Percentiles rank a stretch among this genome's conserved stretches.
phyloP scores from a whole-genome alignment of 2,888 invertebrate species.

The Ferdinandea cuprea region DNA sequence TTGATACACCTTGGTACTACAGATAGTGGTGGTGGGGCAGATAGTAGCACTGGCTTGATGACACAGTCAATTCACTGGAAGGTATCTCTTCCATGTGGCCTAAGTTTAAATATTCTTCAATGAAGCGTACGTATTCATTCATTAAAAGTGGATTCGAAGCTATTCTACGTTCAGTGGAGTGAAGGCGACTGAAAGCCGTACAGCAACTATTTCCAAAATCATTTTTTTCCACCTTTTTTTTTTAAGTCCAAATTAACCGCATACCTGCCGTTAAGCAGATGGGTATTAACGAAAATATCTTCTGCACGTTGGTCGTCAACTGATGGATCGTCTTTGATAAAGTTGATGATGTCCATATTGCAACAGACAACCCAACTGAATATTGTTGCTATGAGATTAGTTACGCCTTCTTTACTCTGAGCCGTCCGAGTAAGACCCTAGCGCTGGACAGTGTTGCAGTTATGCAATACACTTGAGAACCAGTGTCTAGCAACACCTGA shows the following conservation, averaged over 20 bases:
- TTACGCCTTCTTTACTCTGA: too few species aligned
- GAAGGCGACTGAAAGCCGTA: neutral
- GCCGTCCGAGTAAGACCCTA: neutral
- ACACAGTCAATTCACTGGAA: neutral
- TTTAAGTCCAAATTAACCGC: too few species aligned
- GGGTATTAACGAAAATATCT: neutral
- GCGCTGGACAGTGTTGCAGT: neutral
- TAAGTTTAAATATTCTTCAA: neutral
- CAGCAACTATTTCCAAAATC: neutral
- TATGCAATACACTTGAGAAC: neutral
- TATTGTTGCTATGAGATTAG: too few species aligned
- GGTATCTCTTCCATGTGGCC: slow-evolving; percentile 18
- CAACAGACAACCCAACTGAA: too few species aligned
- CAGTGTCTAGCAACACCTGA: neutral
- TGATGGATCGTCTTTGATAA: neutral
- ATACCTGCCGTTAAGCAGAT: neutral
- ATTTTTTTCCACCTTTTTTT: too few species aligned
- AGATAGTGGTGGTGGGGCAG: too few species aligned
- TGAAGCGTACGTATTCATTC: slow-evolving; percentile 9
- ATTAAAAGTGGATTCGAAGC: neutral
- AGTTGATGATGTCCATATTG: too few species aligned
- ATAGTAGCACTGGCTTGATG: neutral
- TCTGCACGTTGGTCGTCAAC: neutral
- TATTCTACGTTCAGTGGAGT: slow-evolving; percentile 2
- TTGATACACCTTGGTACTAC: too few species aligned